Evolutionary conservation across 2,113 vertebrate genomes (phyloP), one percentile per base, ranked within the genome.

Genomic region (Ancistrus triradiatus): DNA sequence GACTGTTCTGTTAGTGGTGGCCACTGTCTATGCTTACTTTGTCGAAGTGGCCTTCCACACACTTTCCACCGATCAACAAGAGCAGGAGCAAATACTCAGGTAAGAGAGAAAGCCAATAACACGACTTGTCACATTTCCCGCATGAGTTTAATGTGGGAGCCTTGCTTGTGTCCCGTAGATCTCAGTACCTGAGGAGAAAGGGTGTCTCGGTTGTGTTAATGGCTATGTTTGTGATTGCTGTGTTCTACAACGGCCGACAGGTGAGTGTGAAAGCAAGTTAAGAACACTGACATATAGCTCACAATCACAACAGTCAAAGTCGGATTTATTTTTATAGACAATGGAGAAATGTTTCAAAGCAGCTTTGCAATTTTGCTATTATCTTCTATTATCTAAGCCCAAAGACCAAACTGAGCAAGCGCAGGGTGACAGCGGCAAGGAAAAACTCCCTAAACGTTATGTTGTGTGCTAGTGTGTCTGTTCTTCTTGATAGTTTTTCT

Each of bases 201-300:
- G 93, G 94, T 46, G 90, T 93, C 0, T 93, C 91, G 6, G 84
- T 98, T 69, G 81, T 96, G 44, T 82, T 97, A 66, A 93, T 97
- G 93, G 81, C 83, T 69, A 95, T 95, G 90, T 98, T 97, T 68
- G 88, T 96, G 55, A 86, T 97, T 11, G 92, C 93, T 0, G 86
- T 97, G 18, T 95, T 95, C 88, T 98, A 97, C 86, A 96, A 94
- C 0, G 93, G 94, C 63, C 91, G 93, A 57, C 93, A 95, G 93
- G 94, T 98, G 89, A 81, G 6, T 14, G 4, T 14, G 6, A 42
- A 10, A 33, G 2, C 14, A 11, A 42, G 14, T n/a, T 42, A n/a
- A 3, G 4, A 7, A 4, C 4, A 5, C 28, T 33, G 28, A 37
- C 7, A 37, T 37, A 1, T 37, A 37, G 9, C 2, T 37, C 5